Conservation (phyloP, 2,888 invertebrate species). For the Hydraecia micacea region DNA sequence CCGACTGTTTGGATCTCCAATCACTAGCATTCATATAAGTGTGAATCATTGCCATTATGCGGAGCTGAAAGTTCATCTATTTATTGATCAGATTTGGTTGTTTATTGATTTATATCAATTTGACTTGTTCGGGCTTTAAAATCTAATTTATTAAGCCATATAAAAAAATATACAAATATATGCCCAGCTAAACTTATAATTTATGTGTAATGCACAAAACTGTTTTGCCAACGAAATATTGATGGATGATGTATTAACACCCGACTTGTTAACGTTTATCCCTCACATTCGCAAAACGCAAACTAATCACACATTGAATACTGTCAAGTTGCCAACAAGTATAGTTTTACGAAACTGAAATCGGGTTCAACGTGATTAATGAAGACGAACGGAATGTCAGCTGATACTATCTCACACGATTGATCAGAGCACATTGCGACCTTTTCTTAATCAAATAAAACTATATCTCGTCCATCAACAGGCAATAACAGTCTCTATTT, state of each 20-base stretch:
- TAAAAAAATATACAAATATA: conserved; percentile 27
- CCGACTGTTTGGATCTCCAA: conserved; percentile 41
- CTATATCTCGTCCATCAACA: conserved; percentile 45
- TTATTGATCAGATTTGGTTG: conserved; percentile 43
- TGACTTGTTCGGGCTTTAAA: conserved; percentile 27
- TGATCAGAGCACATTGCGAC: conserved; percentile 39
- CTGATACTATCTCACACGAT: conserved; percentile 51
- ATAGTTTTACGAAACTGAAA: conserved; percentile 58
- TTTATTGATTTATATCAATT: conserved; percentile 38
- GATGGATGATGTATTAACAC: conserved; percentile 63
- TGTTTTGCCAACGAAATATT: conserved; percentile 60
- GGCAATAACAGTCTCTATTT: conserved; percentile 38
- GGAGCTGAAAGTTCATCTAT: conserved; percentile 57
- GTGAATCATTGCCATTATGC: conserved; percentile 52
- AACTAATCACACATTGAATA: conserved; percentile 62
- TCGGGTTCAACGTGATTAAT: conserved; percentile 60
- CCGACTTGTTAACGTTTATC: conserved; percentile 57
- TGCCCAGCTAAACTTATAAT: conserved; percentile 33
- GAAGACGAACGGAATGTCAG: conserved; percentile 49
- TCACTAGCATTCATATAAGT: conserved; percentile 46
- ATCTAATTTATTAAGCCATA: conserved; percentile 30
- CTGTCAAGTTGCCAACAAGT: conserved; percentile 68
- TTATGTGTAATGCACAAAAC: conserved; percentile 58
- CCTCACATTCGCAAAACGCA: conserved; percentile 51
- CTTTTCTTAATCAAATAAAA: conserved; percentile 39